Evolutionary conservation across 35 echinoderm and acorn worm genomes (phyloP).

Genomic region (Diadema setosum): DNA sequence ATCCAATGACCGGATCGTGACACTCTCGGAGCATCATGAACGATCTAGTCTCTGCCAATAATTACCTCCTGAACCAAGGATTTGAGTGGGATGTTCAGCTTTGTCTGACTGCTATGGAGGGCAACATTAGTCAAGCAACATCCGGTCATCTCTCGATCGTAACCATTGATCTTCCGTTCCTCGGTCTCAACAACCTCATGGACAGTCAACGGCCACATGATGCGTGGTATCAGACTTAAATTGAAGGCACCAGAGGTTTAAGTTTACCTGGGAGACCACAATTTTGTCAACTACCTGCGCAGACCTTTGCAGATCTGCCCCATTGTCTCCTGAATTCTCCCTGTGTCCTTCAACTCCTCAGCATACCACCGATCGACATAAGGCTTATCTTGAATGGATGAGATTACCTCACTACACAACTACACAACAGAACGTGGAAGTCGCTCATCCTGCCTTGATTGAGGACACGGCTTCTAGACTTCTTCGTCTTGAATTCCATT

Average conservation of each 20-base stretch:
- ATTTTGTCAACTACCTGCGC: neutral
- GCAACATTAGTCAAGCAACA: neutral
- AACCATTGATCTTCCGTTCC: neutral
- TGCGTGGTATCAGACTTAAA: neutral
- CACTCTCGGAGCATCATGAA: neutral
- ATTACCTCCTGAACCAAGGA: neutral
- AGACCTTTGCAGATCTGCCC: neutral
- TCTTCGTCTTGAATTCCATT: slow-evolving; percentile 29
- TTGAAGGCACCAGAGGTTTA: slow-evolving; percentile 7
- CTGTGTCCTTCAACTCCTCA: slow-evolving; percentile 11
- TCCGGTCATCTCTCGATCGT: neutral
- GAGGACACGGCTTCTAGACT: slow-evolving; percentile 10
- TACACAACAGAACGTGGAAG: slow-evolving; percentile 1
- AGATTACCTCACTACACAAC: slow-evolving; percentile 1
- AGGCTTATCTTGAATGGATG: slow-evolving; percentile 25
- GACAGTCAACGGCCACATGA: neutral
- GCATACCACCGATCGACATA: slow-evolving; percentile 8
- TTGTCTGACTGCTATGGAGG: neutral
- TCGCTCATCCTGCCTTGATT: neutral
- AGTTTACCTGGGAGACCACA: neutral
- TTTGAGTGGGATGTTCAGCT: neutral
- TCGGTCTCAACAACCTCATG: neutral
- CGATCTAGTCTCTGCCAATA: neutral
- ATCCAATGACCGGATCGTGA: neutral
- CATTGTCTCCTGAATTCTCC: neutral